A percentile compares a stretch with the other conserved stretches of the same genome.
Evolutionary conservation across 1,140 invertebrate genomes (phyloP).

Genomic region (Cotesia vestalis): DNA sequence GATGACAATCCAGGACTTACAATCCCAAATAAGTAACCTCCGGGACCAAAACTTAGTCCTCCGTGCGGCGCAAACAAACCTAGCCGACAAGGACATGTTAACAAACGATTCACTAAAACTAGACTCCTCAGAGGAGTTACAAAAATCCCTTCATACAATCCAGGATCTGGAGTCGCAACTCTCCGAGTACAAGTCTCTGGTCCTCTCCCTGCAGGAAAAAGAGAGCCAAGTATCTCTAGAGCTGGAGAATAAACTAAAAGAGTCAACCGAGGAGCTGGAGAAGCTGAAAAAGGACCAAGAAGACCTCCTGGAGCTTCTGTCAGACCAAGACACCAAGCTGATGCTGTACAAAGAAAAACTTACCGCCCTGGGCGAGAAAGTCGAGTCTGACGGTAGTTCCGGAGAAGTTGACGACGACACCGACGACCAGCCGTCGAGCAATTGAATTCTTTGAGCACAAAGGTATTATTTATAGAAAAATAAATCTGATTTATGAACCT

Average conservation of each 20-base stretch:
- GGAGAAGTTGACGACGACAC: slow-evolving; percentile 52
- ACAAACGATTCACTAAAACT: slow-evolving; percentile 36
- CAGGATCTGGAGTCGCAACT: slow-evolving; percentile 54
- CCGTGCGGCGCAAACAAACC: slow-evolving; percentile 71
- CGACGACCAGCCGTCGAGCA: slow-evolving; percentile 56
- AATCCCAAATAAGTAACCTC: slow-evolving; percentile 77
- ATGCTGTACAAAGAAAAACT: slow-evolving; percentile 76
- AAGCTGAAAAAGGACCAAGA: slow-evolving; percentile 84
- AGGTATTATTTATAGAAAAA: slow-evolving; percentile 20
- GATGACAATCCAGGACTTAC: slow-evolving; percentile 78
- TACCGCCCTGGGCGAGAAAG: slow-evolving; percentile 73
- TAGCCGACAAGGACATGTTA: slow-evolving; percentile 40
- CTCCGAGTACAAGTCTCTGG: slow-evolving; percentile 40
- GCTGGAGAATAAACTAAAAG: slow-evolving; percentile 71
- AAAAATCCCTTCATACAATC: slow-evolving; percentile 51
- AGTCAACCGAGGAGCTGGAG: slow-evolving; percentile 61
- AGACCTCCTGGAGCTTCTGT: slow-evolving; percentile 84
- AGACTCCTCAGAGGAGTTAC: slow-evolving; percentile 48
- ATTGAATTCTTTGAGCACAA: slow-evolving; percentile 40
- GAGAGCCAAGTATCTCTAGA: slow-evolving; percentile 35
- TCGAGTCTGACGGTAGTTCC: slow-evolving; percentile 61
- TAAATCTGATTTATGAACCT: background rate
- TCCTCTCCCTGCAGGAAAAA: slow-evolving; percentile 37
- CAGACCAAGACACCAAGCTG: slow-evolving; percentile 84
- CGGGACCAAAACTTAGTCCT: slow-evolving; percentile 89